A percentile compares a stretch with the other conserved stretches of the same genome.
Evolutionary conservation across 2,113 vertebrate genomes (phyloP).

Genomic region (Setophaga kirtlandii): DNA sequence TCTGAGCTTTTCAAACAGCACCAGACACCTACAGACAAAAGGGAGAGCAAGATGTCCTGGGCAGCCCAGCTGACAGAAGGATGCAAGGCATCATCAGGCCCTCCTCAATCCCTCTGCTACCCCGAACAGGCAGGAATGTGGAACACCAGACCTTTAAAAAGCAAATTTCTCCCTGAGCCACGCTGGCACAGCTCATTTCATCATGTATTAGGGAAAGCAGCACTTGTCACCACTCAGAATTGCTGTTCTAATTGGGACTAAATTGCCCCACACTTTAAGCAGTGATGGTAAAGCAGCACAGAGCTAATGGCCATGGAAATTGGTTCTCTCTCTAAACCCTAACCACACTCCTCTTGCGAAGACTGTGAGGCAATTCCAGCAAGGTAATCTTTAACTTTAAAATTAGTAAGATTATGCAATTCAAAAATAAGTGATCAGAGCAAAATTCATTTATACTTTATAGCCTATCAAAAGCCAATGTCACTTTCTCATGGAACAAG

Average conservation of each 20-base stretch:
- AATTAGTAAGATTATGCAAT: background rate
- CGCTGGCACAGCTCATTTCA: background rate
- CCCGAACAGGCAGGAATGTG: background rate
- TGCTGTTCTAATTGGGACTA: conserved; percentile 13
- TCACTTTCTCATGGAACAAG: background rate
- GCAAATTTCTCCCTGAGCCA: background rate
- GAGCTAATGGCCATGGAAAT: background rate
- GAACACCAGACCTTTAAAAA: background rate
- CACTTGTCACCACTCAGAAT: background rate
- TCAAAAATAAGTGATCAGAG: background rate
- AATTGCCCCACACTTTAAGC: background rate
- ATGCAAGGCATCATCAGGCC: background rate
- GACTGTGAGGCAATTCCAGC: background rate
- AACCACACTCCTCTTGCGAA: background rate
- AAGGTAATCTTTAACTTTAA: background rate
- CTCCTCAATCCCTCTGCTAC: background rate
- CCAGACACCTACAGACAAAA: background rate
- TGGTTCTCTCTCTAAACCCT: background rate
- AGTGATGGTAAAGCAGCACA: background rate
- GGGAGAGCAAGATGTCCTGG: background rate
- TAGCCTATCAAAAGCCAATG: background rate
- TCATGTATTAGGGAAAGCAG: background rate
- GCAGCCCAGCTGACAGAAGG: background rate
- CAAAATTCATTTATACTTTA: background rate
- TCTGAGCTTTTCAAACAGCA: background rate